Percentiles rank a stretch among this genome's conserved stretches.
phyloP scores from a whole-genome alignment of 1,140 invertebrate genomes.

The Tribolium madens region DNA sequence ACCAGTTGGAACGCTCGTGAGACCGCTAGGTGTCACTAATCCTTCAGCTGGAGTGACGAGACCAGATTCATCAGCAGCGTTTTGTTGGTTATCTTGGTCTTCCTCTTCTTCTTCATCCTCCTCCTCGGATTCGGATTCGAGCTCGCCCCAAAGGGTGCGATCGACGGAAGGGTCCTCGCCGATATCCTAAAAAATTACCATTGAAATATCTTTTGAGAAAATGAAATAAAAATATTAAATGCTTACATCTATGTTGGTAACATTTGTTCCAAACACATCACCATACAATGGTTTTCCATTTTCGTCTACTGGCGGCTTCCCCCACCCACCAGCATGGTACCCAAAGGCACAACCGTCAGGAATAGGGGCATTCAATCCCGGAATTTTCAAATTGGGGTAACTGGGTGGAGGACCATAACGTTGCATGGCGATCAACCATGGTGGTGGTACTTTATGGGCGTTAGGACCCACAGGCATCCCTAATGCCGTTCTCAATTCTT shows the following conservation, averaged over 20 bases:
- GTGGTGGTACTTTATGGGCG: conserved; percentile 92
- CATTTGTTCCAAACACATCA: conserved; percentile 93
- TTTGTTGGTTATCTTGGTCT: conserved; percentile 75
- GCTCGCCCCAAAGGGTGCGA: conserved; percentile 94
- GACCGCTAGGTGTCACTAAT: conserved; percentile 94
- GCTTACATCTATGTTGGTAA: conserved; percentile 73
- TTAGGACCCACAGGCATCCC: conserved; percentile 98
- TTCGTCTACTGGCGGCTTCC: conserved; percentile 99
- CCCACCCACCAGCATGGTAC: conserved; percentile 99
- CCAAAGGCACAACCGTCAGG: conserved; percentile 98
- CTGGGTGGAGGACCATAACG: conserved; percentile 99
- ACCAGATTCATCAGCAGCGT: conserved; percentile 72
- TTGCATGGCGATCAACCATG: conserved; percentile 99
- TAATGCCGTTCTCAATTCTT: conserved; percentile 94
- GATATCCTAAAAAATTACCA: conserved; percentile 68
- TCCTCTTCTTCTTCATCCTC: conserved; percentile 90
- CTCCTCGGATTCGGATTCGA: conserved; percentile 95
- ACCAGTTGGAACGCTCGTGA: conserved; percentile 94
- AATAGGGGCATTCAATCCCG: conserved; percentile 92
- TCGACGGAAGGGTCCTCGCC: conserved; percentile 93
- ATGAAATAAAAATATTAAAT: background rate
- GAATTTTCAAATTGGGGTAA: conserved; percentile 98
- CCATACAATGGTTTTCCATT: conserved; percentile 97
- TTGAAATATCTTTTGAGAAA: no score
- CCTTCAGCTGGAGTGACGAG: conserved; percentile 87